phyloP scores from a whole-genome alignment of 2,888 invertebrate genomes.

The Drosophila melanocephala region DNA sequence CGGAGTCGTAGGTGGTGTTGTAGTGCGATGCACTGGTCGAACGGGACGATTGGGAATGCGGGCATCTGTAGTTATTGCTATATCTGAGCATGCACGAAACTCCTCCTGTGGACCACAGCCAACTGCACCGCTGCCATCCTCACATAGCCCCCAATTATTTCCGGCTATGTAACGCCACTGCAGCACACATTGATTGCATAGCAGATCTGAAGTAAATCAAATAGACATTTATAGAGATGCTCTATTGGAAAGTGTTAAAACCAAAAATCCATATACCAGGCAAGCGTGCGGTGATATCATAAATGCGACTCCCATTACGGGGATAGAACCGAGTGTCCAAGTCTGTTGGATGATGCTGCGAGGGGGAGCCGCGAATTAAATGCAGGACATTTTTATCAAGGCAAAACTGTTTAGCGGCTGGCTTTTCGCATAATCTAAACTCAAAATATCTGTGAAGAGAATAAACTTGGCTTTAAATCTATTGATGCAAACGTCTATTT shows the following conservation, averaged over 20 bases:
- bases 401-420: slow-evolving; percentile 91
- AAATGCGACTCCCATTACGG: slow-evolving; percentile 91
- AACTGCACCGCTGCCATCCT: slow-evolving; percentile 91
- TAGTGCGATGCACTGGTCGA: slow-evolving; percentile 77
- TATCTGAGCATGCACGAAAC: slow-evolving; percentile 94
- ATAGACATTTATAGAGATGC: background rate
- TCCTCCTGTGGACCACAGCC: slow-evolving; percentile 96
- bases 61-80: slow-evolving; percentile 88
- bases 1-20: slow-evolving; percentile 61
- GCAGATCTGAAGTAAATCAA: slow-evolving; percentile 86
- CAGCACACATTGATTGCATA: slow-evolving; percentile 93
- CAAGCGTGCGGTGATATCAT: slow-evolving; percentile 90
- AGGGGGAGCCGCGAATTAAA: slow-evolving; percentile 85
- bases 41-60: slow-evolving; percentile 85
- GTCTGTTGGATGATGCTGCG: slow-evolving; percentile 85
- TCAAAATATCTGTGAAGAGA: slow-evolving; percentile 88
- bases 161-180: slow-evolving; percentile 96
- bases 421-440: slow-evolving; percentile 92
- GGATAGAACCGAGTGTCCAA: slow-evolving; percentile 89
- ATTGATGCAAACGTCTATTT: background rate
- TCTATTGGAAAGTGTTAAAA: background rate
- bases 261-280: slow-evolving; percentile 80
- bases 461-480: background rate
- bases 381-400: slow-evolving; percentile 90
- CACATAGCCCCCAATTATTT: slow-evolving; percentile 93